phyloP scores from a whole-genome alignment of 2,113 vertebrate genomes.

The Plectropomus leopardus region DNA sequence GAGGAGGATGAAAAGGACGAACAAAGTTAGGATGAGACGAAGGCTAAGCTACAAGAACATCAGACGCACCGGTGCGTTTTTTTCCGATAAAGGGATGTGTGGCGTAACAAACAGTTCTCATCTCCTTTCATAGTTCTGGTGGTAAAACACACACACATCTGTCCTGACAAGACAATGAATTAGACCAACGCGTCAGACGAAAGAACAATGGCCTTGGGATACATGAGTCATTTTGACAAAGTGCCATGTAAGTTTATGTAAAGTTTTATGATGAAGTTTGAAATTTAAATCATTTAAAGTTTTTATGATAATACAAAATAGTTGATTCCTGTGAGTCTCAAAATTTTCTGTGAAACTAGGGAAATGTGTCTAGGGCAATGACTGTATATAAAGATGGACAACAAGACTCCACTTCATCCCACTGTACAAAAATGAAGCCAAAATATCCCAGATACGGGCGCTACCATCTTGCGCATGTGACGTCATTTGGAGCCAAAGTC shows the following conservation, averaged over 20 bases:
- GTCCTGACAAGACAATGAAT: slow-evolving; percentile 61
- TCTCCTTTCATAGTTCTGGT: slow-evolving; percentile 53
- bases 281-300: not conserved
- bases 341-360: not conserved
- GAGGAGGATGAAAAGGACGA: slow-evolving; percentile 67
- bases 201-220: slow-evolving; percentile 43
- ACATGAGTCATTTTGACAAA: slow-evolving; percentile 28
- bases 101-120: slow-evolving; percentile 53
- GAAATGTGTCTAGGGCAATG: too few species aligned
- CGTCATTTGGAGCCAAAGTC: too few species aligned
- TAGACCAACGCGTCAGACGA: slow-evolving; percentile 30
- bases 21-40: slow-evolving; percentile 72
- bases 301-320: not conserved
- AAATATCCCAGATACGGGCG: too few species aligned
- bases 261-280: slow-evolving; percentile 19
- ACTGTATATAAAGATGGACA: too few species aligned
- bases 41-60: slow-evolving; percentile 70
- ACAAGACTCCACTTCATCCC: too few species aligned
- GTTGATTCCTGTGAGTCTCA: not conserved
- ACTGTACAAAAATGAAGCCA: too few species aligned
- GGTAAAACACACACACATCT: slow-evolving; percentile 55
- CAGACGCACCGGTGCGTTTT: slow-evolving; percentile 55
- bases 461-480: too few species aligned
- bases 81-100: slow-evolving; percentile 52
- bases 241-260: slow-evolving; percentile 3